Evolutionary conservation across 1,140 invertebrate genomes (phyloP), one percentile per base, ranked within the genome.

Genomic region (Temnothorax curvispinosus): DNA sequence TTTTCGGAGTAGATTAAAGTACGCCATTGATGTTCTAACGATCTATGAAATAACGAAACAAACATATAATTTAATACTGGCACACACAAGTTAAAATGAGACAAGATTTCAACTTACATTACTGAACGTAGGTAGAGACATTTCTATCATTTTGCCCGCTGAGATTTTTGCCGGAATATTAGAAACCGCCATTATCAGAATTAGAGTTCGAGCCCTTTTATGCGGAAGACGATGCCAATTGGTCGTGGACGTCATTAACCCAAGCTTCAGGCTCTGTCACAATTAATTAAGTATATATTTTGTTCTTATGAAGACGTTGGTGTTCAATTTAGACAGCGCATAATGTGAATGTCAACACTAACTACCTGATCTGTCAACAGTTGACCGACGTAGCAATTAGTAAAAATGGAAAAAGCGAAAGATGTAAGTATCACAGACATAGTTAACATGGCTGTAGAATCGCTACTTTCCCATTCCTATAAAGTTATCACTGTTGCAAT

Each of bases 381-480:
- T 78, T 93, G 89, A 4, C 92, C 91, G 6, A 93, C 91, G 72
- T 92, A 89, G n/a, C 92, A 93, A 6, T 88, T 78, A 60, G 90
- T 90, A 54, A 91, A 92, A 86, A 90, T 86, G 41, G 58, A 62
- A 47, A 86, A 91, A 8, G 69, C 69, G 15, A 89, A 92, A 74
- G 92, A 92, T 65, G 89, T 84, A 2, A 88, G 67, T 3, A 89
- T 47, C 13, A 77, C 72, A 41, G 7, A 18, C 62, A 65, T 84
- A 15, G 65, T 64, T 54, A 87, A 18, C n/a, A 81, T 52, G 2
- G 69, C 67, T 18, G 50, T 86, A 15, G 77, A 44, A 15, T 85
- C 88, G 47, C 56, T 89, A 2, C n/a, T 69, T 65, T 89, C 92
- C 77, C 90, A 90, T 84, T 92, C 91, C 93, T 93, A 80, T n/a